A percentile compares a stretch with the other conserved stretches of the same genome.
Conservation (phyloP, 2,113 vertebrate genomes). For the Pangasianodon hypophthalmus region DNA sequence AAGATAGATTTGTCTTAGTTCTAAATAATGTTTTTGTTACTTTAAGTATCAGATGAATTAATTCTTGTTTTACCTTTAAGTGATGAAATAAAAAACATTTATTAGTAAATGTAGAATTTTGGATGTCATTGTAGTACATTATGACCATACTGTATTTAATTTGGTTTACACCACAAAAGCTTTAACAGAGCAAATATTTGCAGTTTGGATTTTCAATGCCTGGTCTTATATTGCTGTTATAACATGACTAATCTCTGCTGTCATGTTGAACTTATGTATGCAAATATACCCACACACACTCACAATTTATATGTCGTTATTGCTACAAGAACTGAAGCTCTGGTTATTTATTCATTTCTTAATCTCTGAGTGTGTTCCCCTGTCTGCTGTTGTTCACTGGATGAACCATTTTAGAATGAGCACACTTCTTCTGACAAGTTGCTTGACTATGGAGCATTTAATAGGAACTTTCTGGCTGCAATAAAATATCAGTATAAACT, state of each 20-base stretch:
- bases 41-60: background rate
- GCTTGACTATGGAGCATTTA: background rate
- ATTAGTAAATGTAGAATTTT: background rate
- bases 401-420: constrained; percentile 41
- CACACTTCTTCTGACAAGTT: constrained; percentile 65
- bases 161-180: background rate
- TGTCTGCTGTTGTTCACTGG: constrained; percentile 49
- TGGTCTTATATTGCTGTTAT: background rate
- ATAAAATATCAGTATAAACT: constrained; percentile 30
- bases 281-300: background rate
- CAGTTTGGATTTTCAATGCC: background rate
- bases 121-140: background rate
- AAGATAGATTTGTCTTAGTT: background rate
- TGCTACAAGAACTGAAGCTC: background rate
- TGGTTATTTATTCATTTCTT: background rate
- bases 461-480: background rate
- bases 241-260: background rate
- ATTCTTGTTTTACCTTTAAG: too few species aligned
- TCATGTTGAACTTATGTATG: background rate
- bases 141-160: background rate
- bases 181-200: background rate
- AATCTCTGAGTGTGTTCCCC: constrained; percentile 10
- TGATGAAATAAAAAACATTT: background rate
- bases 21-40: background rate
- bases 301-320: background rate